Percentiles rank a stretch among this genome's conserved stretches.
Conservation (phyloP, 2,797 vertebrate genomes). For the Sparidentex hasta region DNA sequence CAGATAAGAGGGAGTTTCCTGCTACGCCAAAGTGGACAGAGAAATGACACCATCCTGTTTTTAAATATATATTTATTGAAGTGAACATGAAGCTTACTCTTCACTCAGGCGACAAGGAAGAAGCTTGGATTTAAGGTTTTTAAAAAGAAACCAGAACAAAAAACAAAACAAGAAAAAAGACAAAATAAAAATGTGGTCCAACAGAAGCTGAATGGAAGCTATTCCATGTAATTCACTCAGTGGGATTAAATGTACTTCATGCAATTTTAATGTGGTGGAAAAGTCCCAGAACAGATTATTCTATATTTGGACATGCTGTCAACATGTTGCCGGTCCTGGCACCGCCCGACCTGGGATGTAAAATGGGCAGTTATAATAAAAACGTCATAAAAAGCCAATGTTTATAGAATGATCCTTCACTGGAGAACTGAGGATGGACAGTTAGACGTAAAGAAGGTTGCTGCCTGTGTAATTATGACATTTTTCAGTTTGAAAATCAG, state of each 20-base stretch:
- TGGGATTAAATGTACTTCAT: conserved; percentile 5
- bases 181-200: background rate
- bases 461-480: background rate
- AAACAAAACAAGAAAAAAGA: background rate
- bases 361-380: conserved; percentile 1
- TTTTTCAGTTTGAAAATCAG: background rate
- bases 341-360: background rate
- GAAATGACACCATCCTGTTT: conserved; percentile 13
- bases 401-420: conserved; percentile 11
- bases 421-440: background rate
- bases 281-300: background rate
- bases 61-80: background rate
- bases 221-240: background rate
- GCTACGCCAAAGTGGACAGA: conserved; percentile 44
- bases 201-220: background rate
- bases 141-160: too few relatives aligned
- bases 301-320: conserved; percentile 2
- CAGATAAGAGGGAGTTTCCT: conserved; percentile 77
- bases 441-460: background rate
- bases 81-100: background rate
- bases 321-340: background rate
- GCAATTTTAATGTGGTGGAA: conserved; percentile 1
- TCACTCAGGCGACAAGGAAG: conserved; percentile 12
- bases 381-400: background rate
- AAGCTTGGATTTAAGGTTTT: background rate